phyloP scores from a whole-genome alignment of 2,113 vertebrate genomes.

The Eudyptes chrysolophus region DNA sequence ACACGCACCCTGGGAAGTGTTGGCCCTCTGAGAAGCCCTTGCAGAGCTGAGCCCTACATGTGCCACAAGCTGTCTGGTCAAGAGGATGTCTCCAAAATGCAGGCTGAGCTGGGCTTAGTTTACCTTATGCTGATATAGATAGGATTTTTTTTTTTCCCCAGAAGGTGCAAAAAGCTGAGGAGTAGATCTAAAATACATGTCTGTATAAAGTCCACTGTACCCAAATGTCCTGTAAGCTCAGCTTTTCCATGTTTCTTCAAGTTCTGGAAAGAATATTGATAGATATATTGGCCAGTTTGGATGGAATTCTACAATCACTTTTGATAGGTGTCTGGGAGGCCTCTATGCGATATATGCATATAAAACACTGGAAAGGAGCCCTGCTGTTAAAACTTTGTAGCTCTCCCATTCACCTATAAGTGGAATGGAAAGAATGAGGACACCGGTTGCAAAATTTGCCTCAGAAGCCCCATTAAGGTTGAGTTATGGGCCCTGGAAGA shows the following conservation, averaged over 20 bases:
- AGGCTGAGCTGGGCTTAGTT: background rate
- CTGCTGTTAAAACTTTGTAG: background rate
- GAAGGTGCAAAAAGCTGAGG: background rate
- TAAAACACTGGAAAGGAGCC: background rate
- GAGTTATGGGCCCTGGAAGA: background rate
- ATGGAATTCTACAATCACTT: background rate
- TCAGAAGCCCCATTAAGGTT: background rate
- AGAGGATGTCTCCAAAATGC: background rate
- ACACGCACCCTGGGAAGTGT: background rate
- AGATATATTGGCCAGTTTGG: background rate
- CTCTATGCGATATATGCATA: background rate
- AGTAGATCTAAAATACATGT: background rate
- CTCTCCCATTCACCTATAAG: background rate
- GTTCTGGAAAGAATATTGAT: background rate
- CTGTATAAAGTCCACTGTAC: background rate
- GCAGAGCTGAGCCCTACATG: background rate
- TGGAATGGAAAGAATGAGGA: conserved; percentile 30
- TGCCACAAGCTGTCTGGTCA: background rate
- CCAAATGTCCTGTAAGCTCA: background rate
- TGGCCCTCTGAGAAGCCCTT: background rate
- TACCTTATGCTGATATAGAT: background rate
- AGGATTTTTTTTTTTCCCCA: background rate
- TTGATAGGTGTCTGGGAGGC: background rate
- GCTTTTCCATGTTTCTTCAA: background rate
- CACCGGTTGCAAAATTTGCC: background rate